phyloP scores from a whole-genome alignment of 2,113 vertebrate genomes.

The Callionymus lyra region DNA sequence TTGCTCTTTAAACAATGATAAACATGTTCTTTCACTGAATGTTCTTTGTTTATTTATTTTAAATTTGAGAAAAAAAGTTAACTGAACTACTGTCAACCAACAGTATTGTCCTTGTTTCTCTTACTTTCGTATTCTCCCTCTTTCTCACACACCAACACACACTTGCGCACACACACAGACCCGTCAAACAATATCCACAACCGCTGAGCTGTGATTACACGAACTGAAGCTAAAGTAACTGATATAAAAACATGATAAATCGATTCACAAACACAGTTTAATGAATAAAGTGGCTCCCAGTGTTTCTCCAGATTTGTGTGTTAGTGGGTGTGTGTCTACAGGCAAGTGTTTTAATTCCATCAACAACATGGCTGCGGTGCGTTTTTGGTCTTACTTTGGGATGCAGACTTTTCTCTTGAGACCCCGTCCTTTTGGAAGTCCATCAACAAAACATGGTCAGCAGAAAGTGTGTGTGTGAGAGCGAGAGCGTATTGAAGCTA shows the following conservation, averaged over 20 bases:
- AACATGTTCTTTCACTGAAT: constrained; percentile 24
- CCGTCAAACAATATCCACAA: constrained; percentile 12
- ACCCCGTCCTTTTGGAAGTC: constrained; percentile 36
- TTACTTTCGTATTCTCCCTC: neutral
- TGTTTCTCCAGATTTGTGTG: constrained; percentile 28
- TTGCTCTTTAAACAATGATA: constrained; percentile 30
- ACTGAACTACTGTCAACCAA: constrained; percentile 7
- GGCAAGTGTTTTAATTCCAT: constrained; percentile 25
- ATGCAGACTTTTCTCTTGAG: constrained; percentile 23
- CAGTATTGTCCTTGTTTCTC: constrained; percentile 1
- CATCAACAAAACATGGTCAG: constrained; percentile 47
- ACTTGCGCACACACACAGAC: constrained; percentile 12
- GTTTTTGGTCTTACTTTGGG: constrained; percentile 15
- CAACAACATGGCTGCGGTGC: constrained; percentile 19
- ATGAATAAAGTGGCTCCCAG: constrained; percentile 38
- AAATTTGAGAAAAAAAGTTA: constrained; percentile 6
- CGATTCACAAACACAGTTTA: constrained; percentile 40
- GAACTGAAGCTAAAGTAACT: constrained; percentile 26
- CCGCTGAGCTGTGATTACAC: constrained; percentile 27
- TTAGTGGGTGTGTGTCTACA: constrained; percentile 7
- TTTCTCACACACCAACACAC: constrained; percentile 3
- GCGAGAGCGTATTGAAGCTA: neutral
- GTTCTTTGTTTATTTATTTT: constrained; percentile 17
- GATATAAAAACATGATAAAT: constrained; percentile 41
- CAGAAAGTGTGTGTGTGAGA: constrained; percentile 25